Evolutionary conservation across 2,113 vertebrate genomes (phyloP).

Genomic region (Corythaixoides concolor): DNA sequence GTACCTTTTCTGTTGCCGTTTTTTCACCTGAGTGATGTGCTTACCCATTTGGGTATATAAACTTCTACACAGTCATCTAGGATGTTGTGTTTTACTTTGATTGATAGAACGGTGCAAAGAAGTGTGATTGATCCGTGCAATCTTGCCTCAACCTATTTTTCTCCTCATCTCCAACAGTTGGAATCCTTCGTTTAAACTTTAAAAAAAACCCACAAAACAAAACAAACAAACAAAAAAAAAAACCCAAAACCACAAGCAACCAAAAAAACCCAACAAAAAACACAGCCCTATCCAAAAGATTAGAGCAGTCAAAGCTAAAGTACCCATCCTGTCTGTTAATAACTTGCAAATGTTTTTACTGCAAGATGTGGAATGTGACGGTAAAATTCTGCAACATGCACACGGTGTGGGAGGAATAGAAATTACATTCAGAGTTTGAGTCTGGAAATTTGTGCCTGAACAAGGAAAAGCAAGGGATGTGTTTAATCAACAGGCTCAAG

Average conservation of each 20-base stretch:
- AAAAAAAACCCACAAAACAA: neutral
- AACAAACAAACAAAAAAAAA: neutral
- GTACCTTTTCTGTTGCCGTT: neutral
- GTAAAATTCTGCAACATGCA: conserved; percentile 44
- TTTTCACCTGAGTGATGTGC: conserved; percentile 45
- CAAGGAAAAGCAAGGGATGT: conserved; percentile 51
- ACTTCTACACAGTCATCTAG: conserved; percentile 58
- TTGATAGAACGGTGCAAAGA: neutral
- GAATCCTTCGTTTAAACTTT: neutral
- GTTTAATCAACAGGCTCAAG: conserved; percentile 60
- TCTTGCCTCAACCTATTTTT: neutral
- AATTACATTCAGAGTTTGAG: conserved; percentile 50
- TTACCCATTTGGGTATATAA: conserved; percentile 34
- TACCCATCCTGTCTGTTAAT: conserved; percentile 1
- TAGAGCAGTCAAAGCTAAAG: neutral
- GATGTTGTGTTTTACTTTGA: conserved; percentile 39
- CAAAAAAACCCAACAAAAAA: neutral
- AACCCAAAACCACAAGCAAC: too few species aligned
- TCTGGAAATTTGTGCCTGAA: conserved; percentile 57
- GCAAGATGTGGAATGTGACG: conserved; percentile 14
- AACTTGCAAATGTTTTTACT: conserved; percentile 33
- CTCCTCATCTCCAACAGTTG: neutral
- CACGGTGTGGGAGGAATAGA: conserved; percentile 55
- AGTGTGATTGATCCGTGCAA: conserved; percentile 30
- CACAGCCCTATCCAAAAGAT: neutral